Conservation (phyloP, 2,888 invertebrate genomes). For the Archaeoteleia sp. region DNA sequence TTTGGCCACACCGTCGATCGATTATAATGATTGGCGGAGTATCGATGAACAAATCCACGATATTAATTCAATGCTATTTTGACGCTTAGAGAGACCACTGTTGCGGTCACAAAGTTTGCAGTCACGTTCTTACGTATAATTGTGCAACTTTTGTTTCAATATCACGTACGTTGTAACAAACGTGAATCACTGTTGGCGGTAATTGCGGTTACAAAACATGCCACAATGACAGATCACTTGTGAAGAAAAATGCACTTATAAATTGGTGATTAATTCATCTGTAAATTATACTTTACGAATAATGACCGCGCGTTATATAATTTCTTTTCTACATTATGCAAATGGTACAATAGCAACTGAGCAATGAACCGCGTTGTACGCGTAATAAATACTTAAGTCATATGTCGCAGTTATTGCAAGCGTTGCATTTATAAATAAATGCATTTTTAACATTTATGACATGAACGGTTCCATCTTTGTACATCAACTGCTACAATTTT, state of each 20-base stretch:
- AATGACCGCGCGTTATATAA: constrained; percentile 8
- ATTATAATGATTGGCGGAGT: too few species aligned
- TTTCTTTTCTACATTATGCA: constrained; percentile 13
- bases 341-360: constrained; percentile 14
- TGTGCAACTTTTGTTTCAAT: too few species aligned
- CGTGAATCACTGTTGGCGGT: background rate
- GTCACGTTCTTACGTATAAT: too few species aligned
- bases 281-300: constrained; percentile 9
- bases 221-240: too few species aligned
- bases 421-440: background rate
- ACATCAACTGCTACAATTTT: too few species aligned
- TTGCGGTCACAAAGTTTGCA: too few species aligned
- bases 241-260: background rate
- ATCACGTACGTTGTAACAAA: background rate
- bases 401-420: constrained; percentile 3
- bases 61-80: too few species aligned
- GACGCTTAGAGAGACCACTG: too few species aligned
- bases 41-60: too few species aligned
- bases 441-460: constrained; percentile 6
- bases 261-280: constrained; percentile 3
- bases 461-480: too few species aligned
- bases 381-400: constrained; percentile 27
- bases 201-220: too few species aligned
- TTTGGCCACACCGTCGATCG: too few species aligned
- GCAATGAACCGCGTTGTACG: constrained; percentile 20